Base-by-base conservation (phyloP, 1,140 invertebrate genomes). In the Neodiprion pinetum region DNA sequence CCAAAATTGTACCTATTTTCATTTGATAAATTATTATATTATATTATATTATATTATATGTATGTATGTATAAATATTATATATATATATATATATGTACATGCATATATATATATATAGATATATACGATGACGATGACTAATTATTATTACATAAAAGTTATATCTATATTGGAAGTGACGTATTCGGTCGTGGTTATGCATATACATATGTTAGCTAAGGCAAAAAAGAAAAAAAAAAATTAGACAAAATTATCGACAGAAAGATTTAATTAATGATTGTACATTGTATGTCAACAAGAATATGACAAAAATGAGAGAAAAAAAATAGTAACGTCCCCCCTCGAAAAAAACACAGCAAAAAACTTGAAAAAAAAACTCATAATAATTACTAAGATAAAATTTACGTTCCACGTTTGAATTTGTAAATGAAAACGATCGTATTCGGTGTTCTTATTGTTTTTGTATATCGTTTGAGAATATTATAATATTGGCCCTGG, bases 1-100 rank as follows among this genome's bases (percentile, higher is more conserved):
- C 85, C 87, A 87, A 88, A 88, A 88, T 88, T 87, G 86, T 88
- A 88, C 86, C 87, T 88, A 88, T 88, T 88, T 88, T 88, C 82
- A 87, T 88, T 89, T 89, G 87, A 88, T 88, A 88, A 88, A 89
- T 87, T 85, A 87, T 88, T 61, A 61, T 61, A 61, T 61, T 61
- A 61, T 61, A 61, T 40, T 61, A 61, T 40, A 40, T 40, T 40
- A 40, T 40, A 40, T 40, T 81, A 78, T 80, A 81, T 85, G 81
- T 85, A 83, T 83, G 83, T 83, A 83, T 86, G 87, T 87, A 85
- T 86, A 85, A 87, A 87, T 87, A 87, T 72, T 65, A 65, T 65
- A 65, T 65, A 65, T 3, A 65, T 14, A 7, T 65, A 65, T 14
- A 7, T 74, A 82, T 40, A 40, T 40, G 5, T 40, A 40, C 28